A percentile compares a stretch with the other conserved stretches of the same genome.
These are phyloP conservation scores for Cuniculus paca DNA, from an alignment of 2,797 vertebrate species.

Conservation along the genomic window DNA sequence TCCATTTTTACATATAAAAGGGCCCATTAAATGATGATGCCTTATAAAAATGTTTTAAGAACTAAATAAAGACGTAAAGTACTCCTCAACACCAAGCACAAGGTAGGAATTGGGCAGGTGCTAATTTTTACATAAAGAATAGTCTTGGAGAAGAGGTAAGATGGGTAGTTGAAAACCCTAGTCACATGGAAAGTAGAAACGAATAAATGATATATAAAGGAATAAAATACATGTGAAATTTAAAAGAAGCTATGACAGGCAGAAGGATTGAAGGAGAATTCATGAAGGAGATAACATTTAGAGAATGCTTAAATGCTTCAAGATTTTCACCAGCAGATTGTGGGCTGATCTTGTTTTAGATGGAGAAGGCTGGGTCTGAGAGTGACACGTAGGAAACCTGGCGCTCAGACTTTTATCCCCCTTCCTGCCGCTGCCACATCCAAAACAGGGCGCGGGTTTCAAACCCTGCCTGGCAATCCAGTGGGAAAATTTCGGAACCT, in stretches of 20 bases:
- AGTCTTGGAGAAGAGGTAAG: neutral
- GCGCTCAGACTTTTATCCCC: neutral
- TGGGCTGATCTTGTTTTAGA: neutral
- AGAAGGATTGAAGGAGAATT: neutral
- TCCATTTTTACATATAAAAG: neutral
- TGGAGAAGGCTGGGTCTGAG: neutral
- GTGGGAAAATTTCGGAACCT: neutral
- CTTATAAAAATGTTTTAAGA: neutral
- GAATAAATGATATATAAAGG: neutral
- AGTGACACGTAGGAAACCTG: neutral
- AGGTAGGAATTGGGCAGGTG: neutral
- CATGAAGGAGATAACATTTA: neutral
- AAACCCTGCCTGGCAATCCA: neutral
- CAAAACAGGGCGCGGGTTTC: neutral
- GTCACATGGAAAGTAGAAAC: neutral
- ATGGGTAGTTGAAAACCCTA: neutral
- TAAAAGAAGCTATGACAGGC: neutral
- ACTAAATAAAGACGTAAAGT: neutral
- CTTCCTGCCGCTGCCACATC: neutral
- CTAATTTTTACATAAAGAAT: neutral
- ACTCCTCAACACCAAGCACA: neutral
- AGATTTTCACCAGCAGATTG: neutral
- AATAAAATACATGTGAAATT: neutral
- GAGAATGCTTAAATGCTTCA: neutral
- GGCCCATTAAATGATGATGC: neutral